A percentile compares a stretch with the other conserved stretches of the same genome.
Evolutionary conservation across 1,140 invertebrate genomes (phyloP).

Genomic region (Drosophila nigromelanica): DNA sequence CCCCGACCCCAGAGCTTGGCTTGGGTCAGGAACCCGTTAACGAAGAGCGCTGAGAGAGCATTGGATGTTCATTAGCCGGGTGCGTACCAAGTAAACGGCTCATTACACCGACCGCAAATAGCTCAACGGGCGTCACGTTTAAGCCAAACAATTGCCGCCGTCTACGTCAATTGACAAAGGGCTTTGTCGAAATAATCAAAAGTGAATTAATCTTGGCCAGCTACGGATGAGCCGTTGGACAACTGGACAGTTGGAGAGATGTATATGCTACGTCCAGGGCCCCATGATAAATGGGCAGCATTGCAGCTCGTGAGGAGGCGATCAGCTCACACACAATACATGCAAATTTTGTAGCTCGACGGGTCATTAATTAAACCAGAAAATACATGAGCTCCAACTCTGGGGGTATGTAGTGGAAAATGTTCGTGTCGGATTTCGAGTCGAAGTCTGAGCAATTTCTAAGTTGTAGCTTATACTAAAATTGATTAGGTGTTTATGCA

Average conservation of each 20-base stretch:
- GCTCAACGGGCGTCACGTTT: conserved; percentile 54
- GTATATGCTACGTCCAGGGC: background rate
- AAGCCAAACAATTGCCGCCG: conserved; percentile 33
- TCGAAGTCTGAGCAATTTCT: conserved; percentile 34
- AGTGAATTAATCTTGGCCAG: conserved; percentile 59
- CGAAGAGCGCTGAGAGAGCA: conserved; percentile 38
- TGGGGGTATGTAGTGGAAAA: conserved; percentile 2
- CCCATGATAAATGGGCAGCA: conserved; percentile 67
- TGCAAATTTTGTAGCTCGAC: conserved; percentile 51
- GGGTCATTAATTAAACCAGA: conserved; percentile 72
- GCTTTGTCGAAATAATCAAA: conserved; percentile 58
- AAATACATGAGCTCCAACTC: conserved; percentile 23
- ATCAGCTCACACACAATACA: conserved; percentile 49
- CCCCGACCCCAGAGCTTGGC: background rate
- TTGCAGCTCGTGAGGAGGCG: conserved; percentile 27
- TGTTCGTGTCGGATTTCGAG: conserved; percentile 4
- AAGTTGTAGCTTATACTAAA: conserved; percentile 40
- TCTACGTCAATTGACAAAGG: conserved; percentile 52
- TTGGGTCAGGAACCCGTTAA: conserved; percentile 24
- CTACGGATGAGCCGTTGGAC: conserved; percentile 26
- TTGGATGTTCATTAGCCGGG: conserved; percentile 53
- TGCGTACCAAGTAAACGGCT: conserved; percentile 55
- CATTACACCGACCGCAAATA: conserved; percentile 67
- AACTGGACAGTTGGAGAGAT: conserved; percentile 1
- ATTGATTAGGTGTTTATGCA: conserved; percentile 72